Evolutionary conservation across 2,113 vertebrate species (phyloP).

Genomic region (Puntigrus tetrazona): DNA sequence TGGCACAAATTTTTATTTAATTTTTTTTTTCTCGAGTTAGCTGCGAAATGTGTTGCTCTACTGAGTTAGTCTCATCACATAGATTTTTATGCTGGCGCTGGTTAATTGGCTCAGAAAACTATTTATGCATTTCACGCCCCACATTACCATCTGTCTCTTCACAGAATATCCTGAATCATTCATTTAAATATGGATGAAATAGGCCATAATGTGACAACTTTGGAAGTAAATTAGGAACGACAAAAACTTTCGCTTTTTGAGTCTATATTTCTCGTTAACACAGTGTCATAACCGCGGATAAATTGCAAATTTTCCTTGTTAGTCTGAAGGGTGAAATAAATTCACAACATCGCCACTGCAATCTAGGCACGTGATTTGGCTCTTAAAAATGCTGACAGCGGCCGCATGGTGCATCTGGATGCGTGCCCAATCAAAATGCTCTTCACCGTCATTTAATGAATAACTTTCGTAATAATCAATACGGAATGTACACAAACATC

Average conservation of each 20-base stretch:
- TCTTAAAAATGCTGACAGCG: neutral
- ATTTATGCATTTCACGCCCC: conserved; percentile 27
- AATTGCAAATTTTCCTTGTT: neutral
- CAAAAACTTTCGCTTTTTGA: neutral
- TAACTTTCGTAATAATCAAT: neutral
- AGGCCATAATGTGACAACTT: conserved; percentile 29
- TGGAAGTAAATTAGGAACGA: neutral
- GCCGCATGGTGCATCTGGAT: neutral
- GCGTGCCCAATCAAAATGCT: neutral
- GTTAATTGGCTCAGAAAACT: conserved; percentile 49
- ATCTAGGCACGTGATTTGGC: neutral
- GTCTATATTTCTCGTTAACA: neutral
- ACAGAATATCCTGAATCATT: conserved; percentile 23
- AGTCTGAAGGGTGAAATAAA: neutral
- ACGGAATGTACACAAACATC: neutral
- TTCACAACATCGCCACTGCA: neutral
- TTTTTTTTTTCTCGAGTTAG: neutral
- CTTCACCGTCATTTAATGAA: neutral
- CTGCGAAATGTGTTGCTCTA: neutral
- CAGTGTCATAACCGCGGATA: neutral
- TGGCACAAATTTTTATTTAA: neutral
- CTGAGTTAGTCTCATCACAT: conserved; percentile 7
- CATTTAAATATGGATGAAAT: conserved; percentile 37
- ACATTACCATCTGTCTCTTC: conserved; percentile 32
- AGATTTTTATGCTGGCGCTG: conserved; percentile 25